phyloP scores from a whole-genome alignment of 1,140 invertebrate species.

The Eueides isabella region DNA sequence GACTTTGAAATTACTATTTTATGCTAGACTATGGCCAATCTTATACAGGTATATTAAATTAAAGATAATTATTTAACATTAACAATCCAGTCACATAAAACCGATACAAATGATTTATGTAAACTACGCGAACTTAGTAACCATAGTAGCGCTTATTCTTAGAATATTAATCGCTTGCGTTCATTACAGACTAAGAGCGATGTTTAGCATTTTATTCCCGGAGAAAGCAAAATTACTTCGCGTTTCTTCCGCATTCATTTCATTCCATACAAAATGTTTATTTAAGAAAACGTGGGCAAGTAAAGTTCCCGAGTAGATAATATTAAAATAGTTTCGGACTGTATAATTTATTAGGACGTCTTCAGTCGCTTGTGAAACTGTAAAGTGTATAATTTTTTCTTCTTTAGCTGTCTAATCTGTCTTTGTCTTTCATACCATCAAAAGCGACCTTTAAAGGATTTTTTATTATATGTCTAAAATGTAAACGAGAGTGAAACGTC shows the following conservation, averaged over 20 bases:
- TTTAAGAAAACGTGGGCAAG: slow-evolving; percentile 13
- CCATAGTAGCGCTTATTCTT: slow-evolving; percentile 2
- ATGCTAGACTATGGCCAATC: no score
- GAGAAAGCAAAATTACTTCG: slow-evolving; percentile 13
- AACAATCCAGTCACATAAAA: background rate
- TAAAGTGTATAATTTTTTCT: background rate
- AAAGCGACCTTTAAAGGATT: no score
- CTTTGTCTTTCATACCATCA: no score
- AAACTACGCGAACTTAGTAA: background rate
- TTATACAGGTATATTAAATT: background rate
- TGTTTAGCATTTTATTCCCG: background rate
- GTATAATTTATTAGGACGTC: background rate
- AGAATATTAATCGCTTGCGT: background rate
- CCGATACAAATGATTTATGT: slow-evolving; percentile 5
- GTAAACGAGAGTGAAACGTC: no score
- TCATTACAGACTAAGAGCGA: slow-evolving; percentile 6
- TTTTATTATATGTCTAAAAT: no score
- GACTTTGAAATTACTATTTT: no score
- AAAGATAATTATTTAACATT: background rate
- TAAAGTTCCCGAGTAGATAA: background rate
- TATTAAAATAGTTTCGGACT: slow-evolving; percentile 32
- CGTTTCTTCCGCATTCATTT: slow-evolving; percentile 11
- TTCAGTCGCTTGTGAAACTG: background rate
- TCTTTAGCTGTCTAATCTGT: no score
- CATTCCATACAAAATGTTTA: slow-evolving; percentile 20